Evolutionary conservation across 1,140 invertebrate genomes (phyloP), one percentile per base, ranked within the genome.

Genomic region (Sycophila sp.): DNA sequence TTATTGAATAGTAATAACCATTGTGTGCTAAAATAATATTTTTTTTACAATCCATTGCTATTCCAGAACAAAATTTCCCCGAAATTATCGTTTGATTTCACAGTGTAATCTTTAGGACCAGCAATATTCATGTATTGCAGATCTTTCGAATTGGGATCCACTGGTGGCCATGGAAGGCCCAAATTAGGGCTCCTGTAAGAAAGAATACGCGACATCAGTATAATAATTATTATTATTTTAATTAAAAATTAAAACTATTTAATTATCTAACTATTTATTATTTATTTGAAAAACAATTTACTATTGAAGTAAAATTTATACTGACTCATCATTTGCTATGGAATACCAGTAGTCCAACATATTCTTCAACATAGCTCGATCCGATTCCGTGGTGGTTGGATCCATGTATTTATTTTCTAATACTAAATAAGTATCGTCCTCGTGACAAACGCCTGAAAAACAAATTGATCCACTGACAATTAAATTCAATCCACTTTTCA

Each of bases 361-460:
- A 0, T 80, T 62, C 40, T 86, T 77, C 22, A 85, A 83, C 85
- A 91, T 90, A 22, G 81, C 34, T 74, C 53, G 73, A 70, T 90
- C 89, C 4, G 85, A 75, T 2, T 74, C 19, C 17, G 75, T 82
- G 22, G 76, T 79, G 13, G 75, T 80, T 17, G 80, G 67, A 69
- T 83, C 49, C 24, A 77, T 55, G 22, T 76, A 76, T 6, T 73
- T 38, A 36, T 80, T 78, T 26, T 81, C 76, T n/a, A 88, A 59
- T 19, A 88, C 71, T 55, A 85, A 80, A 6, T 79, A 78, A 6
- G 81, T 75, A 72, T 91, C 90, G 73, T 91, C 90, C 3, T 81
- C 89, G 71, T 91, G 90, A 68, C 85, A 85, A 0, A 90, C 89
- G 69, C 90, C 90, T 90, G n/a, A n/a, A n/a, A n/a, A n/a, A n/a